Conservation (phyloP, 2,113 vertebrate genomes). For the Lepisosteus osseus region DNA sequence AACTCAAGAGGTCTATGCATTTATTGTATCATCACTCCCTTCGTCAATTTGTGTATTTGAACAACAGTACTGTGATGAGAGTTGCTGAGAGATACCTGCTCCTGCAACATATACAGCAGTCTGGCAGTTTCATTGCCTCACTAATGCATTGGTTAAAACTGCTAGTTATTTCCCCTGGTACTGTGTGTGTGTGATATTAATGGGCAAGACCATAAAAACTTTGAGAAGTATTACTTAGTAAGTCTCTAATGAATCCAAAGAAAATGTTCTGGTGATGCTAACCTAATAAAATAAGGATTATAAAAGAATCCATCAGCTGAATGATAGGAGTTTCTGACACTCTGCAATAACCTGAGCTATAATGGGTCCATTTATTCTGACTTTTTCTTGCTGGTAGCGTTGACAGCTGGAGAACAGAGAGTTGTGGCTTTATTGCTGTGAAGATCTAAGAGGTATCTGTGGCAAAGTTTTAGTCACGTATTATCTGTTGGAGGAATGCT, state of each 20-base stretch:
- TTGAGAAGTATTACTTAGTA: slow-evolving; percentile 28
- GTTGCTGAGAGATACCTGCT: slow-evolving; percentile 1
- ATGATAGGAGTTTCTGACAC: slow-evolving; percentile 43
- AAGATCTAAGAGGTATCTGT: slow-evolving; percentile 32
- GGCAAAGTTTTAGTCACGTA: slow-evolving; percentile 40
- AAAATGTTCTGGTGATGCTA: slow-evolving; percentile 31
- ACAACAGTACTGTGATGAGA: neutral
- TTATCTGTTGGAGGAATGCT: slow-evolving; percentile 40
- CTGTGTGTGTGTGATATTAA: slow-evolving; percentile 7
- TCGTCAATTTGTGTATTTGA: neutral
- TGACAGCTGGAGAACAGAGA: slow-evolving; percentile 32
- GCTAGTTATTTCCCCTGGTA: slow-evolving; percentile 31
- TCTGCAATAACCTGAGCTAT: slow-evolving; percentile 35
- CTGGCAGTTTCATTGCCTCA: slow-evolving; percentile 15
- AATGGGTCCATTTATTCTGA: slow-evolving; percentile 43
- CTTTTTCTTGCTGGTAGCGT: slow-evolving; percentile 35
- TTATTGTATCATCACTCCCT: no score
- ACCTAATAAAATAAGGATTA: slow-evolving; percentile 36
- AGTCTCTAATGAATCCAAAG: slow-evolving; percentile 33
- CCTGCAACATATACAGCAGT: slow-evolving; percentile 29
- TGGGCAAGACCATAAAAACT: neutral
- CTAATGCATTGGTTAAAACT: neutral
- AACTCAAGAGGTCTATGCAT: no score
- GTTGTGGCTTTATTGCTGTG: slow-evolving; percentile 35
- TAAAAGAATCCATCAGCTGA: slow-evolving; percentile 38